Percentiles rank a stretch among this genome's conserved stretches.
These are phyloP conservation scores for Falco concolor DNA, from an alignment of 2,797 vertebrate genomes.

Conservation along the genomic window DNA sequence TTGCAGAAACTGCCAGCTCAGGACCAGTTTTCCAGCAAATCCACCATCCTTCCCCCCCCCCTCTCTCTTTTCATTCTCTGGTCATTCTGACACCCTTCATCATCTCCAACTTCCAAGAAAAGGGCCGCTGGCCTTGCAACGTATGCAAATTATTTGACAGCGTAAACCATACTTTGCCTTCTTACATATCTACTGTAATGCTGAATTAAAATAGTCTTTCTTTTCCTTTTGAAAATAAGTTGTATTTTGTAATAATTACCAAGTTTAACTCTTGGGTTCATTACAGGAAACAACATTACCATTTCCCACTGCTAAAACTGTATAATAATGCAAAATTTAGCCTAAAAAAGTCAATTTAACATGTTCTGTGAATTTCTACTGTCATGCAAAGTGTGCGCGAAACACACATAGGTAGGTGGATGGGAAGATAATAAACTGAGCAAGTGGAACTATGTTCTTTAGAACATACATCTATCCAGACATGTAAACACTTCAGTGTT, in stretches of 20 bases:
- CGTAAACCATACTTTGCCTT: background rate
- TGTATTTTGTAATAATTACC: background rate
- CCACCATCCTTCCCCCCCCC: no score
- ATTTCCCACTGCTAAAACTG: background rate
- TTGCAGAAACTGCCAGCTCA: background rate
- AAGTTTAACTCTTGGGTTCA: background rate
- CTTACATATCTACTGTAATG: background rate
- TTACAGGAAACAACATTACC: background rate
- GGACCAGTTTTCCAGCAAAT: background rate
- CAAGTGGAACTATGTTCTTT: background rate
- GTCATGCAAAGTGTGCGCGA: background rate
- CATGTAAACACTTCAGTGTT: background rate
- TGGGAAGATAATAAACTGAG: background rate
- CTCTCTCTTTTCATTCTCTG: background rate
- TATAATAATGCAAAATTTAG: background rate
- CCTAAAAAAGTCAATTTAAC: background rate
- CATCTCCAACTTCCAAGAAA: background rate
- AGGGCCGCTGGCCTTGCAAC: rapidly evolving
- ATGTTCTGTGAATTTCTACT: background rate
- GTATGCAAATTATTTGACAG: background rate
- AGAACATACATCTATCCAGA: background rate
- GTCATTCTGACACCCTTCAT: background rate
- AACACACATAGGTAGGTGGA: background rate
- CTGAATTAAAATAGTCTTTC: background rate
- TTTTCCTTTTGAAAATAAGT: background rate